Percentiles rank a stretch among this genome's conserved stretches.
These are phyloP conservation scores for Troides helena DNA, from an alignment of 2,888 invertebrate species.

Conservation along the genomic window DNA sequence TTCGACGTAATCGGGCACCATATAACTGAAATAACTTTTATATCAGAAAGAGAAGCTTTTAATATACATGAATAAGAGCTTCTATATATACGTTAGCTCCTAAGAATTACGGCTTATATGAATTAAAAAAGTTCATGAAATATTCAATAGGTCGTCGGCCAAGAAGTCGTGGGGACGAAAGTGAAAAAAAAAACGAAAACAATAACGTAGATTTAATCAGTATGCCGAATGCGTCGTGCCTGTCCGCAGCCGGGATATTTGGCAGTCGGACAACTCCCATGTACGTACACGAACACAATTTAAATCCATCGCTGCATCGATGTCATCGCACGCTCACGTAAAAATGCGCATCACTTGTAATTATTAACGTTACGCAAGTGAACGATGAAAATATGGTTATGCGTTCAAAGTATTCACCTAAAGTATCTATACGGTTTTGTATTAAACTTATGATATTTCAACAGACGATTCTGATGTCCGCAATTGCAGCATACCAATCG, in stretches of 20 bases:
- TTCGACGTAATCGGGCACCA: slow-evolving; percentile 51
- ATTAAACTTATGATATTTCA: slow-evolving; percentile 49
- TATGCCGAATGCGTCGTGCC: slow-evolving; percentile 65
- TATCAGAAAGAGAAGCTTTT: slow-evolving; percentile 44
- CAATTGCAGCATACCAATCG: slow-evolving; percentile 19
- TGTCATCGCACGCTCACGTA: slow-evolving; percentile 51
- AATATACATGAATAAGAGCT: slow-evolving; percentile 38
- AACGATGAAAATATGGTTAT: slow-evolving; percentile 33
- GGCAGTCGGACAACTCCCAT: slow-evolving; percentile 63
- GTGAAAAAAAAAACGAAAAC: slow-evolving; percentile 70
- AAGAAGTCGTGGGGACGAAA: slow-evolving; percentile 53
- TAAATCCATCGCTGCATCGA: slow-evolving; percentile 44
- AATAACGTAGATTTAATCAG: slow-evolving; percentile 72
- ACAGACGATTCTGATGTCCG: slow-evolving; percentile 45
- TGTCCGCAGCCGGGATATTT: slow-evolving; percentile 74
- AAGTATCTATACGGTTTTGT: slow-evolving; percentile 41
- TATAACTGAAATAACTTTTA: slow-evolving; percentile 62
- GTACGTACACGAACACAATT: slow-evolving; percentile 26
- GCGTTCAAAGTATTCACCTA: slow-evolving; percentile 49
- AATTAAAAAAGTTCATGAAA: slow-evolving; percentile 68
- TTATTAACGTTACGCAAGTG: slow-evolving; percentile 59
- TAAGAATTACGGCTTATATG: slow-evolving; percentile 56
- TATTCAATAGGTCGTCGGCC: slow-evolving; percentile 70
- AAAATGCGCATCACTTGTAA: slow-evolving; percentile 56
- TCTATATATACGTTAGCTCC: slow-evolving; percentile 58